phyloP scores from a whole-genome alignment of 1,140 invertebrate species.

The Asobara japonica region DNA sequence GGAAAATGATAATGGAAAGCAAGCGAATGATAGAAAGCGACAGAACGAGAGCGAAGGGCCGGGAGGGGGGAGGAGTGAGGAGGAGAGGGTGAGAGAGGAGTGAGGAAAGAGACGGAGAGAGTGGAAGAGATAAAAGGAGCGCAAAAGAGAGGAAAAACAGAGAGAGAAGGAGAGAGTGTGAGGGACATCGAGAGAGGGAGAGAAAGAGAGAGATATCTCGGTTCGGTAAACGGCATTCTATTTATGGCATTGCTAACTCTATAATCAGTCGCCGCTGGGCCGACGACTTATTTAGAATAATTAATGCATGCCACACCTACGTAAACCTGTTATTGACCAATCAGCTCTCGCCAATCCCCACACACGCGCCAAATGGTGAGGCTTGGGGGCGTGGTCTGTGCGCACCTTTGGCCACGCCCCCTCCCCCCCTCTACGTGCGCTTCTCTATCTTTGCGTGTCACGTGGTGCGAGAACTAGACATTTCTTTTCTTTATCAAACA shows the following conservation, averaged over 20 bases:
- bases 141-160: conserved; percentile 20
- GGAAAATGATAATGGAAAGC: no score
- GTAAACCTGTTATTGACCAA: conserved; percentile 52
- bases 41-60: neutral
- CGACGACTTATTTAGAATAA: conserved; percentile 68
- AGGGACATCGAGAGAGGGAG: neutral
- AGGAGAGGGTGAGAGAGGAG: neutral
- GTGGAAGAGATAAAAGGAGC: no score
- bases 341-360: conserved; percentile 40
- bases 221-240: conserved; percentile 64
- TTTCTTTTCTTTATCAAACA: conserved; percentile 5
- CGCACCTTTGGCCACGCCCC: neutral
- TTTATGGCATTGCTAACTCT: conserved; percentile 64
- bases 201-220: conserved; percentile 31
- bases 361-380: conserved; percentile 38
- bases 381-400: conserved; percentile 42
- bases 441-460: conserved; percentile 1
- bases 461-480: neutral
- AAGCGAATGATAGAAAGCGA: neutral
- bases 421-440: neutral
- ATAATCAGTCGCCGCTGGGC: conserved; percentile 60
- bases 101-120: neutral
- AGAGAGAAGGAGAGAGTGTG: no score
- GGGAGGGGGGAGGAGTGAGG: no score
- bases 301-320: conserved; percentile 54